Base-by-base conservation (phyloP, 2,797 vertebrate genomes). In the Tachyglossus aculeatus region DNA sequence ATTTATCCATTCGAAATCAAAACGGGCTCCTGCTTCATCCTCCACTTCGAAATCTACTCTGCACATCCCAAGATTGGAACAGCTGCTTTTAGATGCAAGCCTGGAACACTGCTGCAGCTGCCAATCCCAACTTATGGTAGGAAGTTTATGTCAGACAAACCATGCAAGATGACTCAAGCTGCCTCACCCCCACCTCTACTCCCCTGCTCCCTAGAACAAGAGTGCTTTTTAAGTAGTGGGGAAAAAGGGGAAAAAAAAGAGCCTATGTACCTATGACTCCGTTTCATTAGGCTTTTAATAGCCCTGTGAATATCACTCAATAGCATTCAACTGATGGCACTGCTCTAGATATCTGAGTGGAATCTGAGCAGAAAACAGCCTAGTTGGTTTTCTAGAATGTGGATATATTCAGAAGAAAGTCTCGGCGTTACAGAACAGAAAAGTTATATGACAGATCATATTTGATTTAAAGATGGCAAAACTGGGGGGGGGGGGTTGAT, bases 121-220 rank as follows among this genome's bases (percentile, higher is more conserved):
- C 86, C 83, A 87, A 77, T 71, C 74, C 85, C 83, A 84, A 84
- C 91, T 92, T 88, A 86, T 88, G 88, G 83, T 85, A 91, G 80
- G 88, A 88, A 90, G 77, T 44, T 13, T 85, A 67, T 87, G 89
- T 91, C 91, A 91, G 90, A 88, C 83, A 90, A 90, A 89, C 85
- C 88, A 84, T 85, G 67, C 18, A 51, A 87, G 86, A 87, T 92
- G 88, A 93, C 83, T 92, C 89, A 91, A 84, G 27, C 71, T 45
- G 72, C 83, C 81, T 88, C 76, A 76, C 85, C 89, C 84, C 89
- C 85, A 58, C 83, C 81, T 83, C 89, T 85, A 58, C 83, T 80
- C 86, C 82, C 74, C 55, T 55, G 85, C 76, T 81, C 77, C 82
- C 18, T 66, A 73, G 82, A 90, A 91, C 81, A 88, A 86, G 89